phyloP scores from a whole-genome alignment of 1,140 invertebrate species.

The Pseudomyrmex pallidus region DNA sequence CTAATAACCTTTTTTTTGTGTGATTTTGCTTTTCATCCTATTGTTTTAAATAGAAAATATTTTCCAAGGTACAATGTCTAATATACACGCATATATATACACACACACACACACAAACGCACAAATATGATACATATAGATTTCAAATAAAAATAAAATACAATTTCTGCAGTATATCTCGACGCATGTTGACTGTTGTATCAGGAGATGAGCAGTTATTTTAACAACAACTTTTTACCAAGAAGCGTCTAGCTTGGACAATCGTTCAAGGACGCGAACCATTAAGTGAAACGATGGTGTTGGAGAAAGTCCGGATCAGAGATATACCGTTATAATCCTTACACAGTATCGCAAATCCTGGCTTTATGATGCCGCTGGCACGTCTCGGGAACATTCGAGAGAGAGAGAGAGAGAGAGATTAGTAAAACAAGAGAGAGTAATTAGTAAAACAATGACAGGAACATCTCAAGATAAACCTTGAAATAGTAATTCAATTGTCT shows the following conservation, averaged over 20 bases:
- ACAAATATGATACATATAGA: neutral
- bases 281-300: neutral
- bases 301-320: conserved; percentile 48
- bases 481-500: conserved; percentile 7
- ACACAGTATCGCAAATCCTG: conserved; percentile 55
- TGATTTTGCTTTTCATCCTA: conserved; percentile 8
- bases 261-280: too few species aligned
- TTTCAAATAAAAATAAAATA: neutral
- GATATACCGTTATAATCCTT: conserved; percentile 66
- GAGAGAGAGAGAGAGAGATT: conserved; percentile 49
- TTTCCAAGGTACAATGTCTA: neutral
- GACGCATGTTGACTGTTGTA: too few species aligned
- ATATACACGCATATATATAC: neutral
- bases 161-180: too few species aligned
- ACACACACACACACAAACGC: too few species aligned
- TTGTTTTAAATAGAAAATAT: neutral
- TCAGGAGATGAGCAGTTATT: too few species aligned
- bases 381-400: conserved; percentile 3
- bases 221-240: too few species aligned
- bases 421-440: too few species aligned
- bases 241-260: too few species aligned
- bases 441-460: conserved; percentile 56
- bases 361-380: conserved; percentile 34
- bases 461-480: conserved; percentile 50
- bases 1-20: conserved; percentile 6